Evolutionary conservation across 2,113 vertebrate genomes (phyloP), one percentile per base, ranked within the genome.

Genomic region (Notarius quadriscutis): DNA sequence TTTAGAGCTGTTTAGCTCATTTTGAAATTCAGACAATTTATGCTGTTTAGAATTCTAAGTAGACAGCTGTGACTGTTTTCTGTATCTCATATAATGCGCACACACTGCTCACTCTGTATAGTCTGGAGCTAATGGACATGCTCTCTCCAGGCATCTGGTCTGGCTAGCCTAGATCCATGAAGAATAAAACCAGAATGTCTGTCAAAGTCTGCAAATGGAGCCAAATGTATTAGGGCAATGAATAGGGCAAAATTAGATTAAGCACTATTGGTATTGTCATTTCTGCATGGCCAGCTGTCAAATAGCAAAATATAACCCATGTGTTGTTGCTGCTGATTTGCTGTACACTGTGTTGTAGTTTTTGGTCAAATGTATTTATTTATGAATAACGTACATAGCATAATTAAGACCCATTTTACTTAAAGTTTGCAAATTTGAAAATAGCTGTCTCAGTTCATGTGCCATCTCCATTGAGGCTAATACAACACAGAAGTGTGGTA

Each of bases 251-350:
- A 90, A 90, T 89, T 84, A 41, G 71, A 86, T 89, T 80, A 86
- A 25, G 62, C 69, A 86, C 17, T 89, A 62, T 86, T 86, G 72
- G 74, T 83, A 78, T 85, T 89, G 84, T 89, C 63, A 89, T 89
- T 92, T 75, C 71, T 82, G 71, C 83, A 88, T 86, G 89, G 83
- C 62, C 74, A 67, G 69, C 81, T 67, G 15, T 84, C 65, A 85
- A 88, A 90, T 81, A 77, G 51, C 78, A 69, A 85, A 89, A 89
- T 89, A 79, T 84, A 86, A 87, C 60, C 30, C 81, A 81, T 85
- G 50, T 87, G 81, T 48, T 80, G 57, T 77, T 72, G 22, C 72
- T 84, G 84, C 58, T 57, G 74, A 22, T 60, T 87, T 81, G 17
- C n/a, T 87, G 30, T 41, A 75, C 27, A 17, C 57, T 48, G 22